Percentiles rank a stretch among this genome's conserved stretches.
Evolutionary conservation across 2,888 invertebrate species (phyloP).

Genomic region (Leptothorax acervorum): DNA sequence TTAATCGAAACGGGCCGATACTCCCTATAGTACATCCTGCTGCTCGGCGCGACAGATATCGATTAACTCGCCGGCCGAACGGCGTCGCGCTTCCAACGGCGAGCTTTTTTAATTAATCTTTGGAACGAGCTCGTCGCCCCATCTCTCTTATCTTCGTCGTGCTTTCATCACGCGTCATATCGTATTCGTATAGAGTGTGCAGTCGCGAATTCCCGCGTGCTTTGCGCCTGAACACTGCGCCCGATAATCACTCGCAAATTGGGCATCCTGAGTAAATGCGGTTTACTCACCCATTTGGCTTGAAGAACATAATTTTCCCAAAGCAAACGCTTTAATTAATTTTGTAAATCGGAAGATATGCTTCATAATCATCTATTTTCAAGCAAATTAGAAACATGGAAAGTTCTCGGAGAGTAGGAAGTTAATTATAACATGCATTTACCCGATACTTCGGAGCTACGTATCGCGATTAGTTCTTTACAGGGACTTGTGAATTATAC

Average conservation of each 20-base stretch:
- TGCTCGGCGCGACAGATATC: slow-evolving; percentile 55
- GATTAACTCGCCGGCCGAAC: slow-evolving; percentile 57
- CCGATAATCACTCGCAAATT: slow-evolving; percentile 64
- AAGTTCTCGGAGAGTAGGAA: not conserved
- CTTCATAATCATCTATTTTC: not conserved
- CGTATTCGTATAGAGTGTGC: not conserved
- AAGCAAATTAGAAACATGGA: not conserved
- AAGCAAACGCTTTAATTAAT: slow-evolving; percentile 15
- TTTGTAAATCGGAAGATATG: not conserved
- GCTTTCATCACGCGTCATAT: slow-evolving; percentile 20
- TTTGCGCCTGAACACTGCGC: slow-evolving; percentile 46
- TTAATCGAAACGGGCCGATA: slow-evolving; percentile 67
- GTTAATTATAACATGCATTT: not conserved
- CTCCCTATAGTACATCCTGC: slow-evolving; percentile 19
- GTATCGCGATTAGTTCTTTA: not conserved
- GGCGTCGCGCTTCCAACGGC: slow-evolving; percentile 15
- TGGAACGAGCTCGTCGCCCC: not conserved
- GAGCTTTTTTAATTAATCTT: slow-evolving; percentile 64
- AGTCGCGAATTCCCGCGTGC: slow-evolving; percentile 30
- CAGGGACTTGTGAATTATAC: not conserved
- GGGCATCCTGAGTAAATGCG: slow-evolving; percentile 25
- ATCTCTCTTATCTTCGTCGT: slow-evolving; percentile 11
- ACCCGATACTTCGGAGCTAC: not conserved
- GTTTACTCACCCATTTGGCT: slow-evolving; percentile 3
- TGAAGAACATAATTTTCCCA: slow-evolving; percentile 51